A percentile compares a stretch with the other conserved stretches of the same genome.
phyloP scores from a whole-genome alignment of 2,113 vertebrate species.

The Myocastor coypus region DNA sequence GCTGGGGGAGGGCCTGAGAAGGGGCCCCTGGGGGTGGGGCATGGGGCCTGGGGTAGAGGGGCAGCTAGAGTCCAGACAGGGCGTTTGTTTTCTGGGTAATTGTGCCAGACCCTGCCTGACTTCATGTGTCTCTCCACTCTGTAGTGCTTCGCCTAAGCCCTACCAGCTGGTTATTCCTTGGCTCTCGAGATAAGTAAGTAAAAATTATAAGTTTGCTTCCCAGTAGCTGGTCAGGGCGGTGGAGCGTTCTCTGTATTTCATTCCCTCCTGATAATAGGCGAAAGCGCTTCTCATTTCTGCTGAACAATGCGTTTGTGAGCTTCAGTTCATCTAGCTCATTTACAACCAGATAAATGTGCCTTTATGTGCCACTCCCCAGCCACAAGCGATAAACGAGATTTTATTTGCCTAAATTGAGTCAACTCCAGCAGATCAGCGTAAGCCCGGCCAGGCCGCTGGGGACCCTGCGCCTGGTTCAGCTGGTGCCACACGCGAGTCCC shows the following conservation, averaged over 20 bases:
- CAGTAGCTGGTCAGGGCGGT: background rate
- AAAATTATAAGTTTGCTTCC: background rate
- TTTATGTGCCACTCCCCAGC: background rate
- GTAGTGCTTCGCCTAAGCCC: background rate
- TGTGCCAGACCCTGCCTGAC: background rate
- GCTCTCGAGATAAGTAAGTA: background rate
- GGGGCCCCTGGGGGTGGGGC: too few species aligned
- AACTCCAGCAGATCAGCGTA: background rate
- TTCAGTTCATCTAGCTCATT: background rate
- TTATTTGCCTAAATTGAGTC: constrained; percentile 42
- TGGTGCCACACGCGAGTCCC: background rate
- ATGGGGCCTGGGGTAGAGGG: rapidly evolving
- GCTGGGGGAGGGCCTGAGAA: too few species aligned
- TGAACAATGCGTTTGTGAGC: constrained; percentile 21
- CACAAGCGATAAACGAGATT: background rate
- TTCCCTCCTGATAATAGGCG: background rate
- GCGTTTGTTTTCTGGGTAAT: background rate
- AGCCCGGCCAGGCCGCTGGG: rapidly evolving
- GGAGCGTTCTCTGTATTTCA: background rate
- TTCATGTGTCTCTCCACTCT: background rate
- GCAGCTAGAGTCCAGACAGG: background rate
- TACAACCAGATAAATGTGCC: constrained; percentile 31
- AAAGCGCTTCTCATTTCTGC: constrained; percentile 34
- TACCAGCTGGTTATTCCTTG: background rate
- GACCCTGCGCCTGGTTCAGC: background rate